Conservation (phyloP, 2,113 vertebrate species). For the Ardeotis arabs region DNA sequence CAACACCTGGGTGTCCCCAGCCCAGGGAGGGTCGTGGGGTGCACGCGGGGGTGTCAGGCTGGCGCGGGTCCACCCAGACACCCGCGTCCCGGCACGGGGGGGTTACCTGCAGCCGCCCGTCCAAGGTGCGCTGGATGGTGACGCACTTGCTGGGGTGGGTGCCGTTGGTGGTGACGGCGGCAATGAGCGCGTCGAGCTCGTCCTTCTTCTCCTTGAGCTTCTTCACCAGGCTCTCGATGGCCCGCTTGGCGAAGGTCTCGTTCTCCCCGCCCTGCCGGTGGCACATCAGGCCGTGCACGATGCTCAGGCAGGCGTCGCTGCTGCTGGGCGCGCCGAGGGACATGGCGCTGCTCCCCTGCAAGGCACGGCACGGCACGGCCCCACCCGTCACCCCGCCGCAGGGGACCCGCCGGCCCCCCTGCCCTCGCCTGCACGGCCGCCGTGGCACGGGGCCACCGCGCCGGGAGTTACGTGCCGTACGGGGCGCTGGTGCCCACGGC, state of each 20-base stretch:
- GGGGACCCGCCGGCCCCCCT: neutral
- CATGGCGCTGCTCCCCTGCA: slow-evolving; percentile 51
- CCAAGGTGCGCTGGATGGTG: slow-evolving; percentile 85
- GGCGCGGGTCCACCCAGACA: too few species aligned
- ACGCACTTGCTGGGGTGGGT: slow-evolving; percentile 85
- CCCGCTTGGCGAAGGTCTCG: slow-evolving; percentile 81
- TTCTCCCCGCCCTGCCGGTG: slow-evolving; percentile 85
- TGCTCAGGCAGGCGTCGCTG: slow-evolving; percentile 82
- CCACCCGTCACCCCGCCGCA: neutral
- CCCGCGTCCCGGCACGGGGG: accelerated
- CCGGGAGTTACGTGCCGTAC: neutral
- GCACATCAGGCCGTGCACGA: slow-evolving; percentile 88
- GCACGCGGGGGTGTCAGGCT: neutral
- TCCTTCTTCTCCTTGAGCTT: slow-evolving; percentile 83
- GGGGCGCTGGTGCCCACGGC: accelerated
- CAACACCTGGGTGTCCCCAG: too few species aligned
- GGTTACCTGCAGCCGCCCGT: slow-evolving; percentile 81
- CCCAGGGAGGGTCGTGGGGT: neutral
- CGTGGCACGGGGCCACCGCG: neutral
- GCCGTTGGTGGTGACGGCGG: slow-evolving; percentile 83
- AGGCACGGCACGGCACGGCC: neutral
- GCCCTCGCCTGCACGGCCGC: neutral
- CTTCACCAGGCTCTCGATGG: slow-evolving; percentile 82
- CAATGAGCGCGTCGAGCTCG: slow-evolving; percentile 83
- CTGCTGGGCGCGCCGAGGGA: slow-evolving; percentile 75